Conservation (phyloP, 2,113 vertebrate species). For the Orycteropus afer region DNA sequence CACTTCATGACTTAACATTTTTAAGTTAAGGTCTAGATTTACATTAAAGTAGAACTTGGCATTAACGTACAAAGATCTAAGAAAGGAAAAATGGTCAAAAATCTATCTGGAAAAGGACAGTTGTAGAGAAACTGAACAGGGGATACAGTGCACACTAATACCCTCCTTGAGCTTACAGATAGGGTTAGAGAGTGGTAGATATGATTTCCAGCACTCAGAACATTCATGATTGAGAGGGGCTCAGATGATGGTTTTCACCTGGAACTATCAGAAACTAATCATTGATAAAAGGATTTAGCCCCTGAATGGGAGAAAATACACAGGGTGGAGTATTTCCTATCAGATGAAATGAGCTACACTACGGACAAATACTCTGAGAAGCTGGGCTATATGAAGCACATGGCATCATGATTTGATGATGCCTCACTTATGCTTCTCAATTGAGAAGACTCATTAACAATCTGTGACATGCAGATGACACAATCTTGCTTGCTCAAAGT, state of each 20-base stretch:
- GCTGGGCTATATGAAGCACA: no score
- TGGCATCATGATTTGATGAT: no score
- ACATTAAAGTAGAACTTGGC: constrained; percentile 26
- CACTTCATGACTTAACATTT: constrained; percentile 30
- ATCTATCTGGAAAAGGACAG: not conserved
- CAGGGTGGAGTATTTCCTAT: not conserved
- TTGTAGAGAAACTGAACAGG: not conserved
- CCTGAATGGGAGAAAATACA: not conserved
- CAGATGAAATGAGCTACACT: not conserved
- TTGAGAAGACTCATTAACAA: no score
- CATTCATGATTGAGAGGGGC: not conserved
- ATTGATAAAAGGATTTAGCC: constrained; percentile 6
- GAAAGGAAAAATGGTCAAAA: constrained; percentile 38
- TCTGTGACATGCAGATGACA: no score
- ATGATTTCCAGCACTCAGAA: not conserved
- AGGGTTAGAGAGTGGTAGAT: not conserved
- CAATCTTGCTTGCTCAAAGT: no score
- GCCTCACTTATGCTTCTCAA: no score
- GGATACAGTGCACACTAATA: not conserved
- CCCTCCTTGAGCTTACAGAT: not conserved
- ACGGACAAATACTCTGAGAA: no score
- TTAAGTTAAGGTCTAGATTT: constrained; percentile 38
- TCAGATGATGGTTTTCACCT: not conserved
- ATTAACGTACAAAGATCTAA: not conserved
- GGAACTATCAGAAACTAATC: constrained; percentile 33